Base-by-base conservation (phyloP, 2,113 vertebrate genomes). In the Aramus guarauna region DNA sequence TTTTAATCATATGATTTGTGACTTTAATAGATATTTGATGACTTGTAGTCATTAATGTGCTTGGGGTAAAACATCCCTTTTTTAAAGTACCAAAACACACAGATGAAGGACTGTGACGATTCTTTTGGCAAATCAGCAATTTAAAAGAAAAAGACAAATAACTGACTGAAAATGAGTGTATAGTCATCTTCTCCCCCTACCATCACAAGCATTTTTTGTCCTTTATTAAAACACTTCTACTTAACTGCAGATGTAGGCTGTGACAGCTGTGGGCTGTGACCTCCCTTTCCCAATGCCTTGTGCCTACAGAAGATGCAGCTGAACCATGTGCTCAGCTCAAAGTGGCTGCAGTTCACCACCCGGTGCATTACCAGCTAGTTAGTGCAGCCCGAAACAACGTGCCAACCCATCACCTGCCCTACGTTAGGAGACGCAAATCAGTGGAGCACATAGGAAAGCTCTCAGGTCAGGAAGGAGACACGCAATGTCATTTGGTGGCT, bases 1-100 rank as follows among this genome's bases (percentile, higher is more conserved):
- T 84, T 92, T 89, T 79, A 89, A 89, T 93, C 27, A 20, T 89
- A 60, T 34, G 3, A 71, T 95, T 95, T 84, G 11, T 89, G 27
- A 64, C 66, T 60, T 56, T 88, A 78, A 74, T 90, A 81, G 74
- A 2, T 86, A 82, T 53, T 86, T 81, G 39, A 64, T 87, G 50
- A 69, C 58, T 62, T 71, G 29, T 34, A 88, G 55, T 78, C 80
- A 60, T 68, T 77, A 81, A 27, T 36, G 26, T 88, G 23, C 39
- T 77, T 75, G 34, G 17, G 8, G 26, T 87, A 76, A 82, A 87
- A 21, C 15, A 59, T 18, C 64, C 6, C 2, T 58, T 68, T 94
- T 71, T 87, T 41, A 5, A 79, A 75, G 23, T 78, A 32, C 56
- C 73, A 56, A 69, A 85, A 79, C 34, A 32, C 50, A 59, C 22